A percentile compares a stretch with the other conserved stretches of the same genome.
These are phyloP conservation scores for Lysandra coridon DNA, from an alignment of 2,888 invertebrate genomes.

Conservation along the genomic window DNA sequence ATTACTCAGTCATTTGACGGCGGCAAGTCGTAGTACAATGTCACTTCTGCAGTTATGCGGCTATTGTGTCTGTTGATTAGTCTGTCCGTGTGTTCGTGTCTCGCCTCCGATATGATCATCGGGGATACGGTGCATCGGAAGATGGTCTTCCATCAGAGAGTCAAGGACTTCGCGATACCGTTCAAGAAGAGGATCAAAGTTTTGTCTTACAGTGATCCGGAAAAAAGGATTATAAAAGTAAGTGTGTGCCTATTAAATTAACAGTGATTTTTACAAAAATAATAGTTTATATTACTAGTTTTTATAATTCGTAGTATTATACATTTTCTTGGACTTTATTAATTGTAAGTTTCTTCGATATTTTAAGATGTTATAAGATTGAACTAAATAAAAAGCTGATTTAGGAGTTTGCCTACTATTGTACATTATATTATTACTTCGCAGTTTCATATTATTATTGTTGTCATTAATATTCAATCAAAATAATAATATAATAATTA, in stretches of 20 bases:
- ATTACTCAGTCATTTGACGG: slow-evolving; percentile 43
- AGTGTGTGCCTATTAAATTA: not conserved
- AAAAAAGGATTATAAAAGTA: slow-evolving; percentile 69
- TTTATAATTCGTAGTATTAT: too few species aligned
- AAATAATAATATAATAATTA: too few species aligned
- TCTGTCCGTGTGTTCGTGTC: slow-evolving; percentile 53
- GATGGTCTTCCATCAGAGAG: slow-evolving; percentile 74
- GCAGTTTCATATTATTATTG: too few species aligned
- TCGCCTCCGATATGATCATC: slow-evolving; percentile 66
- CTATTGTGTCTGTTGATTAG: slow-evolving; percentile 52
- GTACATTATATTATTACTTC: not conserved
- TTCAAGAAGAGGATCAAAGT: slow-evolving; percentile 70
- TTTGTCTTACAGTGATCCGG: slow-evolving; percentile 64
- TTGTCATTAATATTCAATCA: not conserved
- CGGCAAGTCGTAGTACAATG: slow-evolving; percentile 44
- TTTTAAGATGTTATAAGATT: too few species aligned
- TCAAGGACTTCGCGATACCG: slow-evolving; percentile 73
- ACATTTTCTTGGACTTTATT: not conserved
- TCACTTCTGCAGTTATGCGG: slow-evolving; percentile 53
- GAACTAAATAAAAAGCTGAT: not conserved
- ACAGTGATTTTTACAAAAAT: too few species aligned
- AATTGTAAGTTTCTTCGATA: not conserved
- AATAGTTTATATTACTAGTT: too few species aligned
- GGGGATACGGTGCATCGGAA: slow-evolving; percentile 73
- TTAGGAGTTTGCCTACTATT: not conserved